A percentile compares a stretch with the other conserved stretches of the same genome.
Evolutionary conservation across 2,888 invertebrate species (phyloP).

Genomic region (Oeneis ivallda): DNA sequence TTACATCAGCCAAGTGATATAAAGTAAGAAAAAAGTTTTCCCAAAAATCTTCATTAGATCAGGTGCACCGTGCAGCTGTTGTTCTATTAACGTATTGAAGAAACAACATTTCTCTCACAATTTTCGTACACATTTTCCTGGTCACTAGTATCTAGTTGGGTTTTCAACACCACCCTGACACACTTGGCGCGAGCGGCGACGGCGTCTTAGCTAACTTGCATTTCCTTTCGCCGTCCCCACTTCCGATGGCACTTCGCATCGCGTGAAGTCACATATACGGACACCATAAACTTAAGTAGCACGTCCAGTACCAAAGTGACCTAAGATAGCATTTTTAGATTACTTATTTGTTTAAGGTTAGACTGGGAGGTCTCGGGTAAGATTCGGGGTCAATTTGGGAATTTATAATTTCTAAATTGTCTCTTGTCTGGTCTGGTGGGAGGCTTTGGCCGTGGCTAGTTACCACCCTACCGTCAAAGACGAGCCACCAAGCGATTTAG

Average conservation of each 20-base stretch:
- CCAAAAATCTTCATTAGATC: too few relatives aligned
- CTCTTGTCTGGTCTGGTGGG: too few relatives aligned
- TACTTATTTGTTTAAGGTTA: background rate
- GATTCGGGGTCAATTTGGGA: too few relatives aligned
- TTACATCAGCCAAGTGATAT: too few relatives aligned
- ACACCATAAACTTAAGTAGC: conserved; percentile 12
- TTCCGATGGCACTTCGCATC: conserved; percentile 33
- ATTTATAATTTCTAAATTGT: too few relatives aligned
- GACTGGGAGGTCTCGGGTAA: too few relatives aligned
- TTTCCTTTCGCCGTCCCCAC: conserved; percentile 31
- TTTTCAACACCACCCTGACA: conserved; percentile 19
- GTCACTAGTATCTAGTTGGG: background rate
- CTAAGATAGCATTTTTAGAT: background rate
- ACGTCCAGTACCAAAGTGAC: background rate
- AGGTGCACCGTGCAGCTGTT: too few relatives aligned
- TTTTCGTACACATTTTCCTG: background rate
- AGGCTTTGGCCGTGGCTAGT: too few relatives aligned
- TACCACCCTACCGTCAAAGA: too few relatives aligned
- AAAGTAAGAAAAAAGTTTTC: too few relatives aligned
- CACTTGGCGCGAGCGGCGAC: conserved; percentile 22
- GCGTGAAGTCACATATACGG: conserved; percentile 24
- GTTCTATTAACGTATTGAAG: too few relatives aligned
- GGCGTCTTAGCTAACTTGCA: conserved; percentile 32
- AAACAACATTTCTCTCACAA: background rate
- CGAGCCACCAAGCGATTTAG: too few relatives aligned